Conservation (phyloP, 92 coral and sea anemone genomes). For the Zoanthus solanderi region DNA sequence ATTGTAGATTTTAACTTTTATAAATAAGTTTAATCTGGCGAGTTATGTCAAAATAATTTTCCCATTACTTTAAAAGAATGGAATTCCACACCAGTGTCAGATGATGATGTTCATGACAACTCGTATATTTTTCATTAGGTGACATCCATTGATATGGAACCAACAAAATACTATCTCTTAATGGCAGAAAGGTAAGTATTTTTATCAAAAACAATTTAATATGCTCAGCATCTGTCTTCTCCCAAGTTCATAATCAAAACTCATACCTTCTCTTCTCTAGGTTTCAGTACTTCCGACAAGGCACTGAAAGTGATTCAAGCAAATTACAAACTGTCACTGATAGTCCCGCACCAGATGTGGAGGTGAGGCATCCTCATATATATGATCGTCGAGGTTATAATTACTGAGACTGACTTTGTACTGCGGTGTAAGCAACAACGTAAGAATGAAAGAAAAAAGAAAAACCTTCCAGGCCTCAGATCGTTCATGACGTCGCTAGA, state of each 20-base stretch:
- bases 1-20: no score
- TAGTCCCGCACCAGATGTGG: conserved; percentile 65
- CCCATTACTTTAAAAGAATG: no score
- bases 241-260: background rate
- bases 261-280: conserved; percentile 20
- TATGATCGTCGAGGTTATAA: no score
- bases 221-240: background rate
- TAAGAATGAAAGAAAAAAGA: no score
- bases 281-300: conserved; percentile 80
- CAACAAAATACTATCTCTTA: conserved; percentile 84
- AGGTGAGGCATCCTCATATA: conserved; percentile 28
- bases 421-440: no score
- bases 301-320: conserved; percentile 50
- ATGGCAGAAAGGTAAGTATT: conserved; percentile 71
- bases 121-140: conserved; percentile 54
- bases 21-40: no score
- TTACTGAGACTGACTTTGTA: no score
- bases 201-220: background rate
- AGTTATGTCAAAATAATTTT: no score
- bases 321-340: conserved; percentile 57
- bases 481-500: no score
- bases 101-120: background rate
- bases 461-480: no score
- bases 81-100: background rate
- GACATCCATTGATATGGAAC: conserved; percentile 86